Evolutionary conservation across 2,888 invertebrate genomes (phyloP).

Genomic region (Pachycephus smyrnensis): DNA sequence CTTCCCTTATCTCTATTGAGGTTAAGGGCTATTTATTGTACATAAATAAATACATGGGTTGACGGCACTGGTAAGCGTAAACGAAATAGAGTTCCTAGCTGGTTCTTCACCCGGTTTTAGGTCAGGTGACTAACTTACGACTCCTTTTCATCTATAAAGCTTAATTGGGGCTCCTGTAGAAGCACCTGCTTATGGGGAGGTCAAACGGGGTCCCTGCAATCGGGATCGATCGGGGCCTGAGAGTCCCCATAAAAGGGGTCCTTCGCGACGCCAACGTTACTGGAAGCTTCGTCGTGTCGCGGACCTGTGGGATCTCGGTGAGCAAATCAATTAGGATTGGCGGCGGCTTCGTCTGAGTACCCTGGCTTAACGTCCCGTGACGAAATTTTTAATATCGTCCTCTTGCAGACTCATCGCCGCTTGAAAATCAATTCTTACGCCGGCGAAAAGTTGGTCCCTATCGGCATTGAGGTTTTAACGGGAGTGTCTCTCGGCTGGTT

Average conservation of each 20-base stretch:
- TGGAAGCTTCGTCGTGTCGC: background rate
- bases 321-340: constrained; percentile 9
- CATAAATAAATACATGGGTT: background rate
- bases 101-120: background rate
- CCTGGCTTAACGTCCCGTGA: constrained; percentile 7
- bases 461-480: background rate
- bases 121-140: background rate
- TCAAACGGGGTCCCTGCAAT: background rate
- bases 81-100: background rate
- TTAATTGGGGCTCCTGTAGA: constrained; percentile 41
- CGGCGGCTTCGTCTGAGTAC: background rate
- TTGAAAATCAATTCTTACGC: background rate
- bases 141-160: constrained; percentile 30
- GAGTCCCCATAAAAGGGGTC: background rate
- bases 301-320: background rate
- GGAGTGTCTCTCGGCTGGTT: background rate
- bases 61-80: background rate
- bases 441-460: background rate
- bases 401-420: constrained; percentile 18
- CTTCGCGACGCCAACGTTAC: background rate
- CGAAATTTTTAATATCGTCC: constrained; percentile 17
- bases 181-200: background rate
- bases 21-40: background rate
- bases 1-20: background rate
- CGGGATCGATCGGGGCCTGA: constrained; percentile 1